These are phyloP conservation scores for Abrostola triplasia DNA, from an alignment of 2,888 invertebrate species.

Conservation along the genomic window DNA sequence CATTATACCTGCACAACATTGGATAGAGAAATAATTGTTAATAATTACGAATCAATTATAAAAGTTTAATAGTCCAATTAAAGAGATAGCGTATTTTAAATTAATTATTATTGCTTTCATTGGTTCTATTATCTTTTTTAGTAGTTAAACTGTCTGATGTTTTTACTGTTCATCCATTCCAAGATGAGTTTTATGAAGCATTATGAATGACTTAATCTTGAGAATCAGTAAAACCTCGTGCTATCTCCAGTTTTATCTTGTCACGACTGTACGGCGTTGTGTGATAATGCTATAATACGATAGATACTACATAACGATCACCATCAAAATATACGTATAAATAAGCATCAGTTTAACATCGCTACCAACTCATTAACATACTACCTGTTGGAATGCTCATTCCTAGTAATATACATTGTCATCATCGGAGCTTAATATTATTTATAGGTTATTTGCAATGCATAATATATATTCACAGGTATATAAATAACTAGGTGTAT, in stretches of 20 bases:
- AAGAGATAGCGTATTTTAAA: constrained; percentile 3
- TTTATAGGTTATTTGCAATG: constrained; percentile 54
- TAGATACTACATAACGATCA: constrained; percentile 66
- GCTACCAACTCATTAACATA: constrained; percentile 50
- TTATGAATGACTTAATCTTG: too few relatives aligned
- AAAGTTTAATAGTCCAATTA: constrained; percentile 31
- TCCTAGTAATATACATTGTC: constrained; percentile 33
- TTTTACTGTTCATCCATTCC: too few relatives aligned
- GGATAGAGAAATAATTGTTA: constrained; percentile 52
- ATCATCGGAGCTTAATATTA: constrained; percentile 46
- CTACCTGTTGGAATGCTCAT: constrained; percentile 40
- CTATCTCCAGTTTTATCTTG: constrained; percentile 69
- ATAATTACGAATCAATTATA: constrained; percentile 64
- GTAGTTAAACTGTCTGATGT: too few relatives aligned
- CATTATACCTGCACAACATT: constrained; percentile 46
- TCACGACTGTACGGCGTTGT: constrained; percentile 75
- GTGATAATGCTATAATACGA: constrained; percentile 72
- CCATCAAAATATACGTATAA: constrained; percentile 61
- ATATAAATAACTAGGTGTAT: constrained; percentile 45
- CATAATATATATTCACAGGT: constrained; percentile 44
- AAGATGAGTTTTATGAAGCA: too few relatives aligned
- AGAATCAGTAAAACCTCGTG: constrained; percentile 7
- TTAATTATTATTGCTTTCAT: too few relatives aligned
- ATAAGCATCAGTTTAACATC: constrained; percentile 62
- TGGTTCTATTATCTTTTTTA: too few relatives aligned